Percentiles rank a stretch among this genome's conserved stretches.
Conservation (phyloP, 1,140 invertebrate species). For the Drosophila lacertosa region DNA sequence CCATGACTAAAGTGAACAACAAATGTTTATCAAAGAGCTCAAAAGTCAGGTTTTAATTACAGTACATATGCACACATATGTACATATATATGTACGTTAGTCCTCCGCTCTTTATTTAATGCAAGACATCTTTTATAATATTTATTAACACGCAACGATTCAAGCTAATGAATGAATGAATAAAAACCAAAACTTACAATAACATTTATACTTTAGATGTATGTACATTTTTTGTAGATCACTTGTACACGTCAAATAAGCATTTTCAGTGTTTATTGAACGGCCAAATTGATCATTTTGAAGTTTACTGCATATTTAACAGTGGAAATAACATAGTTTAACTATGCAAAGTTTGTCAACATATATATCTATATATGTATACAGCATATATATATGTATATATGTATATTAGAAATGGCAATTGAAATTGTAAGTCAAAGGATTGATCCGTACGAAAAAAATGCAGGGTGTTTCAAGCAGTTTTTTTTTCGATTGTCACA, state of each 20-base stretch:
- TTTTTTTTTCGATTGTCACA: slow-evolving; percentile 2
- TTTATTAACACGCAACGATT: slow-evolving; percentile 46
- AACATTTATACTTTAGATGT: slow-evolving; percentile 57
- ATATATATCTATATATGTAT: slow-evolving; percentile 9
- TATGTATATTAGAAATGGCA: slow-evolving; percentile 10
- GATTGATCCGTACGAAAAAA: not conserved
- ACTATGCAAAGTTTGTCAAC: slow-evolving; percentile 27
- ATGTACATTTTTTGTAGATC: slow-evolving; percentile 64
- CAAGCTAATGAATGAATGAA: not conserved
- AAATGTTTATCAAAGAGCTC: slow-evolving; percentile 42
- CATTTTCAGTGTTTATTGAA: slow-evolving; percentile 62
- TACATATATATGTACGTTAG: slow-evolving; percentile 17
- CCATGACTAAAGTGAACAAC: slow-evolving; percentile 12
- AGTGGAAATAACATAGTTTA: slow-evolving; percentile 1
- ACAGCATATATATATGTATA: slow-evolving; percentile 7
- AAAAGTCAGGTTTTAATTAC: slow-evolving; percentile 56
- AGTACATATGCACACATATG: not conserved
- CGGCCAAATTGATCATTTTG: slow-evolving; percentile 29
- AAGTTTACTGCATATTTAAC: slow-evolving; percentile 7
- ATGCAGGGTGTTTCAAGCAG: slow-evolving; percentile 30
- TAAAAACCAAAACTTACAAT: not conserved
- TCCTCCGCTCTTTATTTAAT: slow-evolving; percentile 57
- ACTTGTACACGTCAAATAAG: slow-evolving; percentile 64
- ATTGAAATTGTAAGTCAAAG: slow-evolving; percentile 5
- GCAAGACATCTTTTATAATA: slow-evolving; percentile 66